These are phyloP conservation scores for Philopotamus ludificatus DNA, from an alignment of 1,140 invertebrate genomes.

Conservation along the genomic window DNA sequence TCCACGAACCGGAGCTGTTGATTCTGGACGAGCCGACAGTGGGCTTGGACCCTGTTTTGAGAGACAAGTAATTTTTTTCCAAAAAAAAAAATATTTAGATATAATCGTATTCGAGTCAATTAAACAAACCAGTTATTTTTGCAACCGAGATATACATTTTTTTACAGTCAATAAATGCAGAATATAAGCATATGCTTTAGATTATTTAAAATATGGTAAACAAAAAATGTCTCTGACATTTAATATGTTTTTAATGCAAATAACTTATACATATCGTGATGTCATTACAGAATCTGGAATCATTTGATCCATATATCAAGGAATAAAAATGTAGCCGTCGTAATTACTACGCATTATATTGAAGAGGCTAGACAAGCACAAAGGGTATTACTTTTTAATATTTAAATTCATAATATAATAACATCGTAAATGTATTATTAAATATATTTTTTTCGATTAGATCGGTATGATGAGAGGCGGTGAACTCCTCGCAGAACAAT, in stretches of 20 bases:
- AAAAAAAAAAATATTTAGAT: neutral
- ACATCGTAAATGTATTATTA: no score
- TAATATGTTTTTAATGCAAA: no score
- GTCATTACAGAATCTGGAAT: slow-evolving; percentile 81
- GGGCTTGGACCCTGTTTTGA: slow-evolving; percentile 84
- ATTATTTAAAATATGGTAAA: no score
- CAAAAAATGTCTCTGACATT: no score
- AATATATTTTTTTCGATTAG: slow-evolving; percentile 49
- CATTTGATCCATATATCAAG: slow-evolving; percentile 74
- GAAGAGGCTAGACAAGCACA: slow-evolving; percentile 86
- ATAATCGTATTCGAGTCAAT: no score
- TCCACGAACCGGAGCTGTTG: slow-evolving; percentile 84
- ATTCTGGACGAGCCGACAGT: slow-evolving; percentile 94
- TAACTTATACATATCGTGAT: no score
- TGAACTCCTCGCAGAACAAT: slow-evolving; percentile 79
- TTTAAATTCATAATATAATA: neutral
- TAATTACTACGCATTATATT: slow-evolving; percentile 95
- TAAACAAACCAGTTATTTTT: no score
- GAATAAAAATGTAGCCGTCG: slow-evolving; percentile 67
- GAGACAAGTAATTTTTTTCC: slow-evolving; percentile 66
- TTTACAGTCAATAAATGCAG: no score
- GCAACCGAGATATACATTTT: no score
- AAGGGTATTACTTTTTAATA: slow-evolving; percentile 60
- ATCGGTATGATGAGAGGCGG: slow-evolving; percentile 89
- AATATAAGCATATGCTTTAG: no score